Base-by-base conservation (phyloP, 2,113 vertebrate genomes). In the Melospiza melodia region DNA sequence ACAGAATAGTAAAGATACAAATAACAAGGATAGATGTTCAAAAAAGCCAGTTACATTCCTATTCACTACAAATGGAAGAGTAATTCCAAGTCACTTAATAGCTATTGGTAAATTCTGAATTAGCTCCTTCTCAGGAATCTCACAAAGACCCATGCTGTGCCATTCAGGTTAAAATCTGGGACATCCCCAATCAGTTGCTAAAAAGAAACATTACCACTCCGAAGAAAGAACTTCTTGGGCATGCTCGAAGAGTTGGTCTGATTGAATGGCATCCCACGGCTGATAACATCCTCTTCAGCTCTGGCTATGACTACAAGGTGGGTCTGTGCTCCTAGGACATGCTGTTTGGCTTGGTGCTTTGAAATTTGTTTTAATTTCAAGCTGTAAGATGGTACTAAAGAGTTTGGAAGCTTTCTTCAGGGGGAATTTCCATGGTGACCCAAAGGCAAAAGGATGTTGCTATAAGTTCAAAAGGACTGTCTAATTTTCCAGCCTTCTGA, bases 191-290 rank as follows among this genome's bases (percentile, higher is more conserved):
- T 89, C 98, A 98, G 14, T 97, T 99, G 28, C 74, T 99, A 61
- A 43, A 98, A 15, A 98, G 92, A 95, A 99, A 97, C 96, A 97
- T 99, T 62, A 99, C 98, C 2, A 92, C 57, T 72, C 96, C 98
- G 0, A 98, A 95, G 96, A 99, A 99, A 86, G 99, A 99, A 83
- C 98, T 99, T 30, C 91, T 98, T 86, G 98, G 98, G 65, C 99
- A 99, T 19, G 66, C 97, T 10, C 98, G 99, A 93, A 98, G 98
- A 82, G 99, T 99, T 13, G 98, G 98, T 72, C 98, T 99, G 93
- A 97, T 99, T 20, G 99, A 99, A 82, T 99, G 99, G 99, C 99
- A 99, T 90, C 99, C 99, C 27, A 99, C 98, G 0, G 99, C 99
- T 8, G 97, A 97, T 66, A 98, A 98, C 93, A 98, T 99, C 95